Base-by-base conservation (phyloP, 2,797 vertebrate genomes). In the Artibeus jamaicensis region DNA sequence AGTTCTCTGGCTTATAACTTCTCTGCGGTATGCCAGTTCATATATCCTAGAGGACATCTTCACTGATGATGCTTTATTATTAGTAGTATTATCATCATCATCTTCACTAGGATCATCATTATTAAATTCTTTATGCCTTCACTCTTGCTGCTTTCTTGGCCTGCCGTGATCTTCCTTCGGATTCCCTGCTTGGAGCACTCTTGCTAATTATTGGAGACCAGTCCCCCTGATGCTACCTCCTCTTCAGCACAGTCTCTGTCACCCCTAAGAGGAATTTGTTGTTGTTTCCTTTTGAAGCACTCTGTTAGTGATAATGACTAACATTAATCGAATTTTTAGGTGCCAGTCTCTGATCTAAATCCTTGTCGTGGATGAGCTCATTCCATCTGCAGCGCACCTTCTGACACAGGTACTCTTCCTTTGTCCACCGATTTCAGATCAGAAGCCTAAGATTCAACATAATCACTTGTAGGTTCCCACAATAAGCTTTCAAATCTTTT, bases 281-380 rank as follows among this genome's bases (percentile, higher is more conserved):
- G 26, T 50, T 78, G 79, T 46, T 95, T 86, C 39, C 39, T 77
- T 93, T 57, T 92, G 59, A 84, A 94, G 84, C 67, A 70, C 93
- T 91, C 88, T 73, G 74, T 55, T 65, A 71, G 50, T 67, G 73
- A 85, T 79, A 68, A 67, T 70, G 86, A 93, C 10, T 83, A 37
- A 81, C 73, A 62, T 48, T 22, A 42, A 48, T 76, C 18, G 18
- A 53, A 74, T 88, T 77, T 37, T 73, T 73, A 77, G 48, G 44
- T 71, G 68, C 62, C 57, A 22, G 65, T 94, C 11, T 37, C 62
- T 44, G 34, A 73, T 87, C 44, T 48, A 93, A 86, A 53, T 26
- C 16, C 55, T 70, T 71, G 26, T 34, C 21, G 0, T 24, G 65
- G 46, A 39, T 83, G 26, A 82, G 77, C 29, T 79, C n/a, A 44